Evolutionary conservation across 2,797 vertebrate species (phyloP).

Genomic region (Hephaestus fuliginosus): DNA sequence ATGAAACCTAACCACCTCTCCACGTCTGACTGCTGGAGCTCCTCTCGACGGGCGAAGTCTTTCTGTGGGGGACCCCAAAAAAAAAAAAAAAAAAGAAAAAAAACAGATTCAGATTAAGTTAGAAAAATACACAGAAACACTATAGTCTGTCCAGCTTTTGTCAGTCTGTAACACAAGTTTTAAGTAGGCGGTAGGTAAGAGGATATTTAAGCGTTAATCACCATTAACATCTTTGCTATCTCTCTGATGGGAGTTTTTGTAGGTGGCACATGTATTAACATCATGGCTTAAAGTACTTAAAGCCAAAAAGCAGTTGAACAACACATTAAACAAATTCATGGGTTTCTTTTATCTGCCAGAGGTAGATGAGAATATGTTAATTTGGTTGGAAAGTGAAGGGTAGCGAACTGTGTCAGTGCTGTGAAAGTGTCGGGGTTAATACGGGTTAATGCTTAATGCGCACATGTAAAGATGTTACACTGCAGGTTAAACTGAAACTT

Average conservation of each 20-base stretch:
- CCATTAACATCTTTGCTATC: constrained; percentile 59
- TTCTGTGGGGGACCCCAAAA: constrained; percentile 82
- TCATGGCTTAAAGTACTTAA: constrained; percentile 44
- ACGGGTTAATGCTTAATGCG: constrained; percentile 74
- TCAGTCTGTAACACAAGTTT: constrained; percentile 26
- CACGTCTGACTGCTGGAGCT: constrained; percentile 93
- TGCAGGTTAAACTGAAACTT: constrained; percentile 69
- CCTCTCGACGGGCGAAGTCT: constrained; percentile 93
- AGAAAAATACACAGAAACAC: constrained; percentile 9
- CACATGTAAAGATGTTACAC: constrained; percentile 66
- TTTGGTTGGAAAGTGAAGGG: constrained; percentile 57
- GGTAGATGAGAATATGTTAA: constrained; percentile 64
- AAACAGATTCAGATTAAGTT: background rate
- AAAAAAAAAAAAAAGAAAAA: constrained; percentile 4
- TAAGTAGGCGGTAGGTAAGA: constrained; percentile 49
- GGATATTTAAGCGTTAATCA: constrained; percentile 59
- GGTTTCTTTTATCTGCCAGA: constrained; percentile 62
- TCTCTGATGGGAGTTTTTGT: constrained; percentile 64
- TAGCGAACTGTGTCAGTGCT: constrained; percentile 56
- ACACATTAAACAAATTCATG: constrained; percentile 64
- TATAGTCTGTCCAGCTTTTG: constrained; percentile 10
- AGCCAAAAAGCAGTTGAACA: constrained; percentile 59
- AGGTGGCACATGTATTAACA: constrained; percentile 71
- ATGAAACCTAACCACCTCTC: constrained; percentile 98
- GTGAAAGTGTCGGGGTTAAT: constrained; percentile 71